A percentile compares a stretch with the other conserved stretches of the same genome.
Evolutionary conservation across 2,797 vertebrate species (phyloP).

Genomic region (Ptychobarbus kaznakovi): DNA sequence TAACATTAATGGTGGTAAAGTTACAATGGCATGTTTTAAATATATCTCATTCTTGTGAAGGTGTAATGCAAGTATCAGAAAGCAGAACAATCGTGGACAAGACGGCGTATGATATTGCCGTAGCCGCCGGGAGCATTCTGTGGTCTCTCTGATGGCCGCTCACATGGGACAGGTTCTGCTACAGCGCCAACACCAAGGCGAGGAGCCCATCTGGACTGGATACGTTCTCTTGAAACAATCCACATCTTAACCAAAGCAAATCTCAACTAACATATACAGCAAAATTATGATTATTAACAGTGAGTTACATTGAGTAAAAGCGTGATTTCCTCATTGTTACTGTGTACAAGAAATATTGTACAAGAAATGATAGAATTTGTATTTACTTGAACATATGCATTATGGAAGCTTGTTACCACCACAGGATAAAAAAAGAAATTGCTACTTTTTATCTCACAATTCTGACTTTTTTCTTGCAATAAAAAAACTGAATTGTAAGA

Average conservation of each 20-base stretch:
- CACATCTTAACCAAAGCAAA: not conserved
- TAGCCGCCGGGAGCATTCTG: conserved; percentile 69
- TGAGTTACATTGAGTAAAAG: not conserved
- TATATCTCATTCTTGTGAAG: conserved; percentile 64
- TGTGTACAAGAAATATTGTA: not conserved
- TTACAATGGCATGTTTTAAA: not conserved
- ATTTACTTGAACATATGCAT: not conserved
- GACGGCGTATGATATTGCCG: conserved; percentile 77
- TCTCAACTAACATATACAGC: not conserved
- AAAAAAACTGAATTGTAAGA: too few relatives aligned
- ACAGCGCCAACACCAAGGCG: conserved; percentile 65
- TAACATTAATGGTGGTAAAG: not conserved
- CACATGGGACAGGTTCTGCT: conserved; percentile 65
- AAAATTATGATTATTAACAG: not conserved
- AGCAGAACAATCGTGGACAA: conserved; percentile 77
- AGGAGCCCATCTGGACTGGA: conserved; percentile 59
- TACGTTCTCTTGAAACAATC: conserved; percentile 52
- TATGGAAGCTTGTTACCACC: not conserved
- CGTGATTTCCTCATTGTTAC: not conserved
- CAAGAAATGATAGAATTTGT: not conserved
- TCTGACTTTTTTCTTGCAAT: too few relatives aligned
- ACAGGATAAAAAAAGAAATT: not conserved
- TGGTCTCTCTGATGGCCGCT: conserved; percentile 76
- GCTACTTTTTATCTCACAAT: not conserved
- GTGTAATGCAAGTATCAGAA: conserved; percentile 76